Base-by-base conservation (phyloP, 2,888 invertebrate species). In the Caenorhabditis sulstoni region DNA sequence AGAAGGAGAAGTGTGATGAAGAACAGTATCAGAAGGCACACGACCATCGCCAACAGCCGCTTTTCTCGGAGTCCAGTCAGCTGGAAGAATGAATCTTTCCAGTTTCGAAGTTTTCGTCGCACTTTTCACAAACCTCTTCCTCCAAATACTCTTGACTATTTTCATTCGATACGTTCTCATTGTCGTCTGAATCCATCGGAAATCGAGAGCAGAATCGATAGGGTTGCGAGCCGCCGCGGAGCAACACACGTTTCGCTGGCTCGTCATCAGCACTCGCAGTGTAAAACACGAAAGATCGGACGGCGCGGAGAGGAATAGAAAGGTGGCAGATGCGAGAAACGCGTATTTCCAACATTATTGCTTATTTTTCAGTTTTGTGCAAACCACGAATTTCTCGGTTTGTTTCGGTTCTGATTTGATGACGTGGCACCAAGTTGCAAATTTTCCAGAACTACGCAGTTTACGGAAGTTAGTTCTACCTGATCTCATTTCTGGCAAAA, bases 1-100 rank as follows among this genome's bases (percentile, higher is more conserved):
- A 88, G 61, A 11, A 89, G 53, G 7, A 89, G 41, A 7, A 85
- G 18, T 8, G 87, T 82, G 12, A 88, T 45, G 9, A 88, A 14
- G 12, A 79, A 80, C 8, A 81, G 23, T 29, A 82, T 50, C 16
- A 76, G 29, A 5, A 83, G 62, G 49, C 81, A 79, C 5, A 70
- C 55, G 20, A 81, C 14, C 57, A 84, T 68, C 8, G 82, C 75
- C 12, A 79, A 16, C 3, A 83, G 71, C 47, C 75, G 53, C 58
- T 82, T 81, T 20, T 75, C 50, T 14, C 81, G 68, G 12, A 85
- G 59, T 1, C 81, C 81, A 5, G 79, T 81, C 22, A 81, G 73
- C 70, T 80, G 58, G 20, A 44, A 59, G 22, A n/a, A 49, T n/a
- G n/a, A n/a, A n/a, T n/a, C n/a, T n/a, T n/a, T n/a, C n/a, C n/a